Evolutionary conservation across 92 coral and sea anemone species (phyloP).

Genomic region (Palythoa caribaeorum): DNA sequence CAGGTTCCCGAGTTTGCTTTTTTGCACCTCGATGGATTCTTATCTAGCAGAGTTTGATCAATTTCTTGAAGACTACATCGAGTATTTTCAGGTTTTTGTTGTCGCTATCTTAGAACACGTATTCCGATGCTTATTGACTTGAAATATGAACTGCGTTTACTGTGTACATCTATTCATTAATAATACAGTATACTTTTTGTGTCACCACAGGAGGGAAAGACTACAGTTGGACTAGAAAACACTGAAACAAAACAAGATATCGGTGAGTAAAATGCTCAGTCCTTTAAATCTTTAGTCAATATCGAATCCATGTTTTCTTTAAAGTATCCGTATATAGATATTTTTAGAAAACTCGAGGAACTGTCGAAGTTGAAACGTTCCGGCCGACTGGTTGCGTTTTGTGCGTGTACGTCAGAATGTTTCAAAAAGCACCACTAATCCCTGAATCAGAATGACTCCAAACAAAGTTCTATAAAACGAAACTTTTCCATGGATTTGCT

Average conservation of each 20-base stretch:
- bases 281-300: not conserved
- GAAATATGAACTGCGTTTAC: not conserved
- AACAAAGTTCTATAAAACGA: not conserved
- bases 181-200: not conserved
- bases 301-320: not conserved
- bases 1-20: not conserved
- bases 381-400: not conserved
- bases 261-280: constrained; percentile 53
- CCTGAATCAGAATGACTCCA: not conserved
- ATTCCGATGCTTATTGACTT: not conserved
- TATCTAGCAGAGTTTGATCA: constrained; percentile 32
- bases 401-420: not conserved
- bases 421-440: not conserved
- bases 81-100: constrained; percentile 4
- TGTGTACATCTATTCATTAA: not conserved
- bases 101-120: not conserved
- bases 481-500: too few relatives aligned
- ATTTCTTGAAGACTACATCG: constrained; percentile 21
- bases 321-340: not conserved
- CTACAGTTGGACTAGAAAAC: constrained; percentile 90
- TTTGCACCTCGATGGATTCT: constrained; percentile 12
- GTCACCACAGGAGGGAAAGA: constrained; percentile 84
- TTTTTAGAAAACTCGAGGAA: not conserved
- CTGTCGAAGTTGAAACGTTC: not conserved
- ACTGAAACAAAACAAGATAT: constrained; percentile 85